Evolutionary conservation across 1,140 invertebrate genomes (phyloP).

Genomic region (Zaprionus ornatus): DNA sequence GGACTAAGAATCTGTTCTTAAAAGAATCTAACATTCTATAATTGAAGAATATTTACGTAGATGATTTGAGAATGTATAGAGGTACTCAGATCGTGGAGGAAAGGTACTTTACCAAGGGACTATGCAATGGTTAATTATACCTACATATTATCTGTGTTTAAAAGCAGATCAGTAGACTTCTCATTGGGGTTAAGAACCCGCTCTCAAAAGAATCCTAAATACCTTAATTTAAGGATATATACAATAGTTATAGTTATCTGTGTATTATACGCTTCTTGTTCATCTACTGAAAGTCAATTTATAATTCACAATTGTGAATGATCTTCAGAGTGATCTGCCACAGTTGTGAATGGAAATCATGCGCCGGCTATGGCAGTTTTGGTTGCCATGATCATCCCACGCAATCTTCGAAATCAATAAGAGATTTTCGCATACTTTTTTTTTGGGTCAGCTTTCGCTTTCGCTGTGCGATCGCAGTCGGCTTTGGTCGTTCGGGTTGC

Average conservation of each 20-base stretch:
- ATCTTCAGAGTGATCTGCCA: neutral
- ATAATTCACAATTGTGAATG: neutral
- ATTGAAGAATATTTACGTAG: too few species aligned
- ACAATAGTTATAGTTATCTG: too few species aligned
- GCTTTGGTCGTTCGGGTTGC: neutral
- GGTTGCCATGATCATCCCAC: conserved; percentile 11
- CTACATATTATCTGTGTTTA: too few species aligned
- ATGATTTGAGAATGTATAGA: too few species aligned
- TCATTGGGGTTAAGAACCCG: too few species aligned
- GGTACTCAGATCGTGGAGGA: neutral
- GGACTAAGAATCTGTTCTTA: too few species aligned
- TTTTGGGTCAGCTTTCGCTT: conserved; percentile 33
- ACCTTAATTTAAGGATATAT: too few species aligned
- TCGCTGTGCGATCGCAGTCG: conserved; percentile 1
- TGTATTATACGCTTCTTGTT: too few species aligned
- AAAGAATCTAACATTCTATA: too few species aligned
- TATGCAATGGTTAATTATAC: too few species aligned
- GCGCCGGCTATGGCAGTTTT: neutral
- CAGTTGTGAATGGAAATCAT: neutral
- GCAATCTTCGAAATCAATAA: conserved; percentile 17
- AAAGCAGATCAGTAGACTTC: too few species aligned
- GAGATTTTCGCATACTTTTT: neutral
- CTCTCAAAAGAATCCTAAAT: too few species aligned
- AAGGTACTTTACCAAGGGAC: neutral
- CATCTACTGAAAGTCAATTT: neutral